These are phyloP conservation scores for Puntigrus tetrazona DNA, from an alignment of 2,113 vertebrate genomes.

Conservation along the genomic window DNA sequence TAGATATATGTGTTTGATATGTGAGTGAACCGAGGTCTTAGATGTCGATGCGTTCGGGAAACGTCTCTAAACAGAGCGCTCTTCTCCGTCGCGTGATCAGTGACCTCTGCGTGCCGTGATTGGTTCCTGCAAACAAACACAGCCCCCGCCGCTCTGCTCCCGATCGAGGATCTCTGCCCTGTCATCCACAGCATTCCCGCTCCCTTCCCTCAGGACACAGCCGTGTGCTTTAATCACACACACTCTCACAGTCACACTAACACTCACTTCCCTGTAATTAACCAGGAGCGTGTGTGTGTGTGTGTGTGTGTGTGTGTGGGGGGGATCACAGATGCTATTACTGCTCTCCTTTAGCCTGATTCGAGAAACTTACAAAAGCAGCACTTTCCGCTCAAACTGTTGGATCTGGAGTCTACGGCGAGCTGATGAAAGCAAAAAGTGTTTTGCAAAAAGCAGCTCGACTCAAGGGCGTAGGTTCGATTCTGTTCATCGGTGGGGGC, in stretches of 20 bases:
- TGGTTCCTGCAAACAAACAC: not conserved
- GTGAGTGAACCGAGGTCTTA: not conserved
- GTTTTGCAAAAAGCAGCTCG: too few relatives aligned
- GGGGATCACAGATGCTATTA: not conserved
- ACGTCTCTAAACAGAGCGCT: not conserved
- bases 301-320: slow-evolving; percentile 11
- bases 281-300: not conserved
- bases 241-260: not conserved
- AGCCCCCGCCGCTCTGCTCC: not conserved
- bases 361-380: not conserved
- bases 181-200: not conserved
- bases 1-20: too few relatives aligned
- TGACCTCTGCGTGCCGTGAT: not conserved
- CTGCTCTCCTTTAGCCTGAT: not conserved
- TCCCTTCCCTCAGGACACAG: not conserved
- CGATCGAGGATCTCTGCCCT: not conserved
- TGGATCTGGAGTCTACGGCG: not conserved
- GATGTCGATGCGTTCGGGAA: not conserved
- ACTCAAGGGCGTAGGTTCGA: too few relatives aligned
- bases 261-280: slow-evolving; percentile 17
- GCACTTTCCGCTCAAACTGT: not conserved
- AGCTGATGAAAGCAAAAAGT: not conserved
- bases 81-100: not conserved
- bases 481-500: too few relatives aligned
- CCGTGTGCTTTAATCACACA: not conserved